These are phyloP conservation scores for Oncopeltus fasciatus DNA, from an alignment of 1,140 invertebrate species.

Conservation along the genomic window DNA sequence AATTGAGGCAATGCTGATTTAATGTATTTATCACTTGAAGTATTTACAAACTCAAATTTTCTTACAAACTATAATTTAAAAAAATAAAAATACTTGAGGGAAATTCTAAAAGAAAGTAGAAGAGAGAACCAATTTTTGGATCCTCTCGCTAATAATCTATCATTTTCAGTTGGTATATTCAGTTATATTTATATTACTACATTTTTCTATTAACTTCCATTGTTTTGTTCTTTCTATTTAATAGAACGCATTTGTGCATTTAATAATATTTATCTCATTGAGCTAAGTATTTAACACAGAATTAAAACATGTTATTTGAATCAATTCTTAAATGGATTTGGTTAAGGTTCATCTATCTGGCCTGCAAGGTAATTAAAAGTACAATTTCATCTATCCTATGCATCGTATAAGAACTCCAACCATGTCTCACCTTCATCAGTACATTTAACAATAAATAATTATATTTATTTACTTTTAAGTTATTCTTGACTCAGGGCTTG, in stretches of 20 bases:
- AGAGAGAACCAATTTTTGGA: too few relatives aligned
- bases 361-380: background rate
- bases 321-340: background rate
- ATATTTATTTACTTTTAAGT: background rate
- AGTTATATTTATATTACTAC: too few relatives aligned
- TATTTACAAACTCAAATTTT: background rate
- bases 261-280: too few relatives aligned
- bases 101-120: too few relatives aligned
- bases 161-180: too few relatives aligned
- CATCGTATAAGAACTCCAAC: too few relatives aligned
- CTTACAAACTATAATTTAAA: constrained; percentile 1
- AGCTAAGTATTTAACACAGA: too few relatives aligned
- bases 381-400: background rate
- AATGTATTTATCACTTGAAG: background rate
- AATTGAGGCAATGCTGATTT: background rate
- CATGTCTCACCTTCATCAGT: background rate
- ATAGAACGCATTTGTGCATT: too few relatives aligned
- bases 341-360: background rate
- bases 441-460: background rate
- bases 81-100: background rate
- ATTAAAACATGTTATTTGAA: too few relatives aligned
- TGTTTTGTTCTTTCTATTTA: too few relatives aligned
- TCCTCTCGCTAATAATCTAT: too few relatives aligned
- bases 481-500: background rate
- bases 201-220: too few relatives aligned